phyloP scores from a whole-genome alignment of 2,888 invertebrate species.

The Halocaridina rubra region DNA sequence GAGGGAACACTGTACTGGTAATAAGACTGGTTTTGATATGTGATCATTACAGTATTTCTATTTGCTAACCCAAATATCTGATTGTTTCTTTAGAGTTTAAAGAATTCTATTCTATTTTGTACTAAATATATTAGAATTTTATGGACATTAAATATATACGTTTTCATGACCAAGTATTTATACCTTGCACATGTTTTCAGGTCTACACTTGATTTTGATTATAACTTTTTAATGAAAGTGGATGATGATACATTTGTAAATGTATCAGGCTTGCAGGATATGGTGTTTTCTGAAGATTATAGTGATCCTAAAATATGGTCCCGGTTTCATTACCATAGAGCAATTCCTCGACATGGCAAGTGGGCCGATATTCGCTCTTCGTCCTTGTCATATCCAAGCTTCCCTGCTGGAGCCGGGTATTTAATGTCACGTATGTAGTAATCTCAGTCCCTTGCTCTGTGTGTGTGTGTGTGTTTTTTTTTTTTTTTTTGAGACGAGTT shows the following conservation, averaged over 20 bases:
- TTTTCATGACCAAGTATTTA: too few relatives aligned
- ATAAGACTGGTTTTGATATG: too few relatives aligned
- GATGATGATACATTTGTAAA: conserved; percentile 53
- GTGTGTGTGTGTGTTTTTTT: too few relatives aligned
- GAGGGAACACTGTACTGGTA: too few relatives aligned
- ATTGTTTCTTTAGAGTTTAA: too few relatives aligned
- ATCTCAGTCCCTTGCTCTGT: too few relatives aligned
- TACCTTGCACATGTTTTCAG: background rate
- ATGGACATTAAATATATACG: too few relatives aligned
- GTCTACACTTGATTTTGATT: background rate
- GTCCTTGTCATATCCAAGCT: conserved; percentile 33
- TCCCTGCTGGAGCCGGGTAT: conserved; percentile 46
- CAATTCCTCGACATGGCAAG: conserved; percentile 39
- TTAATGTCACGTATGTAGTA: conserved; percentile 36
- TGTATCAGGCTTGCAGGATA: background rate
- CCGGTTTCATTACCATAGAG: conserved; percentile 22
- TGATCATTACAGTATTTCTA: too few relatives aligned
- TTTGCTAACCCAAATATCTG: too few relatives aligned
- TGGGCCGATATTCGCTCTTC: conserved; percentile 33
- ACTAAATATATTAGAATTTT: too few relatives aligned
- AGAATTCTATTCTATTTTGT: too few relatives aligned
- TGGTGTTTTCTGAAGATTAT: background rate
- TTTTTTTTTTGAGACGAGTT: too few relatives aligned
- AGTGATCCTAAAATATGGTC: conserved; percentile 16
- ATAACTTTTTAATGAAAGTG: conserved; percentile 27